A percentile compares a stretch with the other conserved stretches of the same genome.
Conservation (phyloP, 2,888 invertebrate genomes). For the Linyphia triangularis region DNA sequence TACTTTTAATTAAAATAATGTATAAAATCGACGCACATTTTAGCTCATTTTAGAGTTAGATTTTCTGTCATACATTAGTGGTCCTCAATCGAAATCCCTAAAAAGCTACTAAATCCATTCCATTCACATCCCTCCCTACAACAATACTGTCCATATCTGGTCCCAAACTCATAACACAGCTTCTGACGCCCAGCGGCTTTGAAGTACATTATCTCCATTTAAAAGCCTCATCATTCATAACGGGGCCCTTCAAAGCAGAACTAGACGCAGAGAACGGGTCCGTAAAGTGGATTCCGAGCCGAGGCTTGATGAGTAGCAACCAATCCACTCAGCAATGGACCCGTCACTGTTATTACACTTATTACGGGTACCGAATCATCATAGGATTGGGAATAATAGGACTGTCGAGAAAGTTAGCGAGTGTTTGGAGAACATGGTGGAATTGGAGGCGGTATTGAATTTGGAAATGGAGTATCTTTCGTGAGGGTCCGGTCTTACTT, state of each 20-base stretch:
- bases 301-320: slow-evolving; percentile 3
- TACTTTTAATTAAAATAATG: too few relatives aligned
- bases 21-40: too few relatives aligned
- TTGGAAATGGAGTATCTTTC: not conserved
- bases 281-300: slow-evolving; percentile 25
- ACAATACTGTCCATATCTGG: not conserved
- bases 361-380: not conserved
- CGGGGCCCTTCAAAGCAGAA: not conserved
- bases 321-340: not conserved
- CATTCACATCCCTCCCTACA: not conserved
- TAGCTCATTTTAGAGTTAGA: too few relatives aligned
- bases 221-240: slow-evolving; percentile 46
- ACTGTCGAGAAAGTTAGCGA: not conserved
- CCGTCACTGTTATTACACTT: slow-evolving; percentile 9
- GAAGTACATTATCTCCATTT: slow-evolving; percentile 25
- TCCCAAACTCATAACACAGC: not conserved
- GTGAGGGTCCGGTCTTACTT: too few relatives aligned
- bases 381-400: not conserved
- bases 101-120: too few relatives aligned
- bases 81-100: too few relatives aligned
- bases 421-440: not conserved
- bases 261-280: not conserved
- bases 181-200: slow-evolving; percentile 26
- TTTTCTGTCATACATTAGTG: too few relatives aligned
- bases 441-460: not conserved